phyloP scores from a whole-genome alignment of 1,140 invertebrate species.

The Leguminivora glycinivorella region DNA sequence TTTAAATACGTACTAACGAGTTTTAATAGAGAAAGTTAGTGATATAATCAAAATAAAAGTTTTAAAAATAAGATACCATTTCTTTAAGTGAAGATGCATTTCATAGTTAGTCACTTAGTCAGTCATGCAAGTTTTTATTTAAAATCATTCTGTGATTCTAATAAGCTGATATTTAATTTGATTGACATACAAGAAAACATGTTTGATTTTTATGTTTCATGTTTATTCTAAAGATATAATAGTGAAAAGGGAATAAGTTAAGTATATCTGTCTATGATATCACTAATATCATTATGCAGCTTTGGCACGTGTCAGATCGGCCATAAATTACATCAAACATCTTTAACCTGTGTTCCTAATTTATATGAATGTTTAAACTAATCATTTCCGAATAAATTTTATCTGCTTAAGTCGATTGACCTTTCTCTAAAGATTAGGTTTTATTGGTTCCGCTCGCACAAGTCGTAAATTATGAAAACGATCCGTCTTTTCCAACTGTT shows the following conservation, averaged over 20 bases:
- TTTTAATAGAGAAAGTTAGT: neutral
- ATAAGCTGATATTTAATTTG: neutral
- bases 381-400: neutral
- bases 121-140: neutral
- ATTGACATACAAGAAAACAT: too few relatives aligned
- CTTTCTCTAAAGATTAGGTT: neutral
- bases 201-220: too few relatives aligned
- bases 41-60: neutral
- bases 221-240: too few relatives aligned
- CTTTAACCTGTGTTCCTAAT: neutral
- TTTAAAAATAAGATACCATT: constrained; percentile 1
- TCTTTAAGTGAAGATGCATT: neutral
- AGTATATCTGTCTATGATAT: too few relatives aligned
- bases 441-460: constrained; percentile 15
- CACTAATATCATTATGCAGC: too few relatives aligned
- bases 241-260: too few relatives aligned
- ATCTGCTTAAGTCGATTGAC: neutral
- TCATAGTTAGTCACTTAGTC: too few relatives aligned
- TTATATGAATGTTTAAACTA: too few relatives aligned
- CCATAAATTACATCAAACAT: neutral
- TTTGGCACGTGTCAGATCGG: neutral
- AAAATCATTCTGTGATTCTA: neutral
- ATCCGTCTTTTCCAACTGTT: neutral
- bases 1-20: neutral
- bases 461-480: constrained; percentile 5